A percentile compares a stretch with the other conserved stretches of the same genome.
phyloP scores from a whole-genome alignment of 2,888 invertebrate species.

The Volucella zonaria region DNA sequence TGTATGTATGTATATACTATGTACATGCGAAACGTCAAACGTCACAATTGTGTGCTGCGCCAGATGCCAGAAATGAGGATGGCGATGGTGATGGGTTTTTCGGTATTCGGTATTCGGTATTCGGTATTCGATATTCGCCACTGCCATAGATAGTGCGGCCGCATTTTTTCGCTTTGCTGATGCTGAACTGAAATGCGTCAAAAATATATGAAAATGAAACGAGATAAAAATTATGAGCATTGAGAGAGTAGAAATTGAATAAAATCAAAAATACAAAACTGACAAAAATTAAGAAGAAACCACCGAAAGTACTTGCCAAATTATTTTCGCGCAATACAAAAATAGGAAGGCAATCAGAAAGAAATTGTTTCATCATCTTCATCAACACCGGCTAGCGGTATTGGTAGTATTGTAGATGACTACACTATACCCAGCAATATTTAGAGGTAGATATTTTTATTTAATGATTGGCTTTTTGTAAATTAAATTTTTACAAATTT shows the following conservation, averaged over 20 bases:
- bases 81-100: slow-evolving; percentile 53
- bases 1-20: not conserved
- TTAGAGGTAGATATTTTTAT: slow-evolving; percentile 54
- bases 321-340: slow-evolving; percentile 69
- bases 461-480: slow-evolving; percentile 61
- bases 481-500: slow-evolving; percentile 58
- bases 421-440: not conserved
- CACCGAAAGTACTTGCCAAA: slow-evolving; percentile 69
- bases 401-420: slow-evolving; percentile 1
- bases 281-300: not conserved
- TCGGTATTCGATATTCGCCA: not conserved
- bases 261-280: slow-evolving; percentile 3
- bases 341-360: slow-evolving; percentile 69
- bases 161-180: slow-evolving; percentile 26
- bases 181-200: slow-evolving; percentile 70
- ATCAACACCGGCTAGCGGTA: slow-evolving; percentile 10
- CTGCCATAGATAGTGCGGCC: not conserved
- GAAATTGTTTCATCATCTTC: slow-evolving; percentile 71
- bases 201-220: slow-evolving; percentile 66
- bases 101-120: not conserved
- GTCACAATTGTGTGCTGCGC: slow-evolving; percentile 65
- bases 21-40: slow-evolving; percentile 66
- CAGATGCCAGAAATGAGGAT: slow-evolving; percentile 63
- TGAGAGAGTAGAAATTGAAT: not conserved
- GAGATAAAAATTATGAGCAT: slow-evolving; percentile 66